Evolutionary conservation across 2,113 vertebrate genomes (phyloP), one percentile per base, ranked within the genome.

Genomic region (Oryzias celebensis): DNA sequence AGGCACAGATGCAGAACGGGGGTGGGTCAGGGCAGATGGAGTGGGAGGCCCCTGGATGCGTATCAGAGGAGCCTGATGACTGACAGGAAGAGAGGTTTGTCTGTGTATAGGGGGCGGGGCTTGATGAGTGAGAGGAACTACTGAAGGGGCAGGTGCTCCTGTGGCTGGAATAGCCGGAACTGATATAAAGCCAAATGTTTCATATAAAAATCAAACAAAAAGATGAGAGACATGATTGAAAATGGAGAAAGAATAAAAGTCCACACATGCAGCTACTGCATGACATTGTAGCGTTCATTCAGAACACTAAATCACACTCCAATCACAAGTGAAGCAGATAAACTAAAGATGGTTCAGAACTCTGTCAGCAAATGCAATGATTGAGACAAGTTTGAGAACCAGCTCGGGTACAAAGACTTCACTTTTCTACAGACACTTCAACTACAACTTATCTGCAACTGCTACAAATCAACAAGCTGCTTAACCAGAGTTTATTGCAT

Each of bases 41-140:
- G 51, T 63, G 41, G 51, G 78, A 0, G 62, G 51, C 6, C 51
- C 81, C 73, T 88, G 81, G 20, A 88, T 48, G 60, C 77, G 57
- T 71, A 88, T 83, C 3, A 78, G 78, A 52, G 77, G 74, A 1
- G 28, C 42, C 2, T 79, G 79, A 1, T 79, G 55, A 58, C 62
- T 75, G 26, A 22, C 31, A 46, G 17, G 41, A 16, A 62, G n/a
- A 45, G 65, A 58, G 26, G 24, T 23, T 43, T 71, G 76, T 63
- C 60, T 80, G 4, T 55, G 52, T 14, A 14, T 1, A 15, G 46
- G 62, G 8, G 50, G 28, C 8, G 72, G 66, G 24, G 58, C 0
- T 18, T 73, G 73, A 36, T 59, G 26, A 12, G 28, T 8, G 42
- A 70, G 73, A 22, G 65, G 28, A 22, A 50, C 14, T 28, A n/a